Evolutionary conservation across 2,113 vertebrate genomes (phyloP), one percentile per base, ranked within the genome.

Genomic region (Hippocampus guttulatus): DNA sequence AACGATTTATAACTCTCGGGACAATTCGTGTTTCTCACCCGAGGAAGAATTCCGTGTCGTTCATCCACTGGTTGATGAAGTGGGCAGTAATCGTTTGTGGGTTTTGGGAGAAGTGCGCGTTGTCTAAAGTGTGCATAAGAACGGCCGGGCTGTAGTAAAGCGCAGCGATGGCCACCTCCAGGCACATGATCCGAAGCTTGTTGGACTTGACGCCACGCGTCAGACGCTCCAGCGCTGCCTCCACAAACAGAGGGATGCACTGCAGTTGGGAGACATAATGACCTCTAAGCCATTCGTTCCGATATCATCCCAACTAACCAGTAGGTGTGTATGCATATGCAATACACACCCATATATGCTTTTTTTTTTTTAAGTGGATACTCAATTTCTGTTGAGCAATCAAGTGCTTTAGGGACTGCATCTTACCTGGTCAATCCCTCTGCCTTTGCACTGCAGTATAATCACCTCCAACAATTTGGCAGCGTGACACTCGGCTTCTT

Each of bases 51-150:
- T 99, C 96, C 0, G 97, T 98, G 83, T 99, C 97, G 8, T 93
- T 98, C 94, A 99, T 97, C 97, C 97, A 99, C 84, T 99, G 96
- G 89, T 99, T 99, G 88, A 99, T 93, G 84, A 99, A 99, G 90
- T 96, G 96, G 0, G 94, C 93, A 0, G 96, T 99, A 86, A 99
- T 93, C 18, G 96, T 95, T 57, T 96, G 95, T 0, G 95, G 92
- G 83, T 91, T 95, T 84, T 95, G 94, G 14, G 95, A 95, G 85
- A 98, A 94, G 75, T 93, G 95, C 83, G 96, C 94, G 81, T 93
- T 95, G 75, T 99, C 97, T 71, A 99, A 89, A 0, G 95, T 99
- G 75, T 95, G 94, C 16, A 99, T 80, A 78, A 99, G 94, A 41
- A 99, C 88, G 11, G 92, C 89, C 0, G 97, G 95, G 81, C 90